Evolutionary conservation across 2,888 invertebrate species (phyloP).

Genomic region (Apamea crenata): DNA sequence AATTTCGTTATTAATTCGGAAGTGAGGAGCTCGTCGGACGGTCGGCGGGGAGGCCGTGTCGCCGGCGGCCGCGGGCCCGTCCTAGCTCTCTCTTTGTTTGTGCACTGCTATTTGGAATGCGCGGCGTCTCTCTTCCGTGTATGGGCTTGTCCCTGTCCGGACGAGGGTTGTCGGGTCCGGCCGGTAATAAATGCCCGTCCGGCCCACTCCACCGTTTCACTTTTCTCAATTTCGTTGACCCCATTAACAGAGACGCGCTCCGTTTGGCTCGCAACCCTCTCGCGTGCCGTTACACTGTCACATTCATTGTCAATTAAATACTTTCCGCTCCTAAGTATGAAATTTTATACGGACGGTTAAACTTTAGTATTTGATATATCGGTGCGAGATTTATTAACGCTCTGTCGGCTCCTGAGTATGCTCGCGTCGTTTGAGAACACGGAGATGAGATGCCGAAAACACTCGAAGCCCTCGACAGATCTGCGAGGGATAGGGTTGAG

Average conservation of each 20-base stretch:
- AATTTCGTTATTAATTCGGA: constrained; percentile 81
- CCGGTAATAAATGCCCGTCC: constrained; percentile 81
- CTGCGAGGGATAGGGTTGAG: constrained; percentile 45
- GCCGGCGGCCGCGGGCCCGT: constrained; percentile 55
- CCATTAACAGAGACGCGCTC: constrained; percentile 84
- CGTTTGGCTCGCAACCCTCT: constrained; percentile 81
- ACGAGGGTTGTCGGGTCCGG: constrained; percentile 72
- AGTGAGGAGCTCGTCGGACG: constrained; percentile 51
- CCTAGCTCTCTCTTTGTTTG: constrained; percentile 69
- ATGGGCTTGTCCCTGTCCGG: constrained; percentile 68
- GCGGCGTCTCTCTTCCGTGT: constrained; percentile 62
- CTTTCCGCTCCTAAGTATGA: constrained; percentile 74
- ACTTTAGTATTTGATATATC: constrained; percentile 73
- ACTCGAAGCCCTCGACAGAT: constrained; percentile 64
- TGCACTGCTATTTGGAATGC: constrained; percentile 70
- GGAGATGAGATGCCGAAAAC: constrained; percentile 71
- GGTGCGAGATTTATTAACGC: constrained; percentile 71
- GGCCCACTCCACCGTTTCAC: constrained; percentile 82
- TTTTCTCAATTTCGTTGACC: constrained; percentile 88
- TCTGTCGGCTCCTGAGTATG: constrained; percentile 63
- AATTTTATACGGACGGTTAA: constrained; percentile 74
- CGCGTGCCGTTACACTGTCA: constrained; percentile 79
- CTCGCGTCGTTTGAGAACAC: constrained; percentile 65
- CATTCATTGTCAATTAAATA: constrained; percentile 85
- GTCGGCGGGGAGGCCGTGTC: constrained; percentile 52